Evolutionary conservation across 2,797 vertebrate species (phyloP).

Genomic region (Smutsia gigantea): DNA sequence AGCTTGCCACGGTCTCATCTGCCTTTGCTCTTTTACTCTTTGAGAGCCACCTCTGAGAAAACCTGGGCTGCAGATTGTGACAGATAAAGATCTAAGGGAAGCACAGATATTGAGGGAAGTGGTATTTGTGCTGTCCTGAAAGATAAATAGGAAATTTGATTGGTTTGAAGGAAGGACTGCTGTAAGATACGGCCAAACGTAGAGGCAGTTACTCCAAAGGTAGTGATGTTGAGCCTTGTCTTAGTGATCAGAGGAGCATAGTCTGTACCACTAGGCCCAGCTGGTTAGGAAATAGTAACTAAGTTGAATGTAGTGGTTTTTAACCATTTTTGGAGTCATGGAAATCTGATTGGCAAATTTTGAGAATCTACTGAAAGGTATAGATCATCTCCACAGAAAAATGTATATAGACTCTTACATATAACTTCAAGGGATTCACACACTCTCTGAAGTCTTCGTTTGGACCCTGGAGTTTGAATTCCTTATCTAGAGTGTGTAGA

Average conservation of each 20-base stretch:
- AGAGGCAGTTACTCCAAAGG: neutral
- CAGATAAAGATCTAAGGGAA: neutral
- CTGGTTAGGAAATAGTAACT: constrained; percentile 11
- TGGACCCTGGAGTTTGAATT: neutral
- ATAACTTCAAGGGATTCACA: neutral
- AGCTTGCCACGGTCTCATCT: neutral
- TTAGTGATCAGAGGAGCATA: neutral
- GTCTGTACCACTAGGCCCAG: neutral
- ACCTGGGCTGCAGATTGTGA: neutral
- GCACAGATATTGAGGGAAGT: neutral
- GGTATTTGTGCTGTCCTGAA: neutral
- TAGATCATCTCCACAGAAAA: neutral
- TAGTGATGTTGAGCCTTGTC: neutral
- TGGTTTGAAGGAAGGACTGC: neutral
- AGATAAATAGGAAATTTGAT: neutral
- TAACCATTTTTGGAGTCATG: neutral
- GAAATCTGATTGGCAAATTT: neutral
- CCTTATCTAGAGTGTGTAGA: neutral
- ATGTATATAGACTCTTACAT: neutral
- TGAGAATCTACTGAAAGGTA: neutral
- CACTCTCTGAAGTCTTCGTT: neutral
- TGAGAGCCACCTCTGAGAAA: neutral
- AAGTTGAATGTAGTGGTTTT: neutral
- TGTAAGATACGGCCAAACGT: neutral
- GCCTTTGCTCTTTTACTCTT: neutral